phyloP scores from a whole-genome alignment of 2,888 invertebrate species.

The Oxyteleia sp. region DNA sequence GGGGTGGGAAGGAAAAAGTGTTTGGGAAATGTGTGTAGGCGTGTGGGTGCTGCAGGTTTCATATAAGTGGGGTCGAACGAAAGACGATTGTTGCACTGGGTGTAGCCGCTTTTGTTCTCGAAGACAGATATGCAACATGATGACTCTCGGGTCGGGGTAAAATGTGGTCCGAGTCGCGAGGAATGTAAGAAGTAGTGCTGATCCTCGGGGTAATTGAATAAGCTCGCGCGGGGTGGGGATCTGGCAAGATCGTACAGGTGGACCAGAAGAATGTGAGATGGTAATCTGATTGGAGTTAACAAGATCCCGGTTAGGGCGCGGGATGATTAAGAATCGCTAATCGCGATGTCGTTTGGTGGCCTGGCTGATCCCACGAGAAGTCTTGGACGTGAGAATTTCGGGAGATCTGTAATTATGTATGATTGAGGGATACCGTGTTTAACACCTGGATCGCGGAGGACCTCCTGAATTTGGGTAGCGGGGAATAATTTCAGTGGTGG shows the following conservation, averaged over 20 bases:
- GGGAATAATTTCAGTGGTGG: too few relatives aligned
- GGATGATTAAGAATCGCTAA: slow-evolving; percentile 53
- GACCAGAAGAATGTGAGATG: slow-evolving; percentile 31
- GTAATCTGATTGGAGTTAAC: slow-evolving; percentile 51
- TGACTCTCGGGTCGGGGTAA: neutral
- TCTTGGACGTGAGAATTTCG: slow-evolving; percentile 15
- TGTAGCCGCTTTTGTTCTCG: neutral
- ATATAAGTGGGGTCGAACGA: too few relatives aligned
- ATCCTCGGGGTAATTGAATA: slow-evolving; percentile 44
- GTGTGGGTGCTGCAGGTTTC: too few relatives aligned
- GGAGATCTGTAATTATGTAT: slow-evolving; percentile 57
- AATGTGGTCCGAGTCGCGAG: too few relatives aligned
- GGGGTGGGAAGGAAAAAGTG: slow-evolving; percentile 26
- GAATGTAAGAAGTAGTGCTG: slow-evolving; percentile 1
- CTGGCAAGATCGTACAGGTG: too few relatives aligned
- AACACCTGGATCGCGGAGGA: slow-evolving; percentile 51
- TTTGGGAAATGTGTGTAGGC: too few relatives aligned
- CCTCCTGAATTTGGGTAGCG: too few relatives aligned
- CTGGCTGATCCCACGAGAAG: slow-evolving; percentile 19
- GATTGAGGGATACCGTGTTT: slow-evolving; percentile 53
- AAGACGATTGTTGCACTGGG: slow-evolving; percentile 49
- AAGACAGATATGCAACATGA: slow-evolving; percentile 11
- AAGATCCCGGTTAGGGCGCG: slow-evolving; percentile 35
- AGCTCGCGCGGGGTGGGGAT: slow-evolving; percentile 1
- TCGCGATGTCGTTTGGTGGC: slow-evolving; percentile 51